phyloP scores from a whole-genome alignment of 2,797 vertebrate genomes.

The Ateles fusciceps region DNA sequence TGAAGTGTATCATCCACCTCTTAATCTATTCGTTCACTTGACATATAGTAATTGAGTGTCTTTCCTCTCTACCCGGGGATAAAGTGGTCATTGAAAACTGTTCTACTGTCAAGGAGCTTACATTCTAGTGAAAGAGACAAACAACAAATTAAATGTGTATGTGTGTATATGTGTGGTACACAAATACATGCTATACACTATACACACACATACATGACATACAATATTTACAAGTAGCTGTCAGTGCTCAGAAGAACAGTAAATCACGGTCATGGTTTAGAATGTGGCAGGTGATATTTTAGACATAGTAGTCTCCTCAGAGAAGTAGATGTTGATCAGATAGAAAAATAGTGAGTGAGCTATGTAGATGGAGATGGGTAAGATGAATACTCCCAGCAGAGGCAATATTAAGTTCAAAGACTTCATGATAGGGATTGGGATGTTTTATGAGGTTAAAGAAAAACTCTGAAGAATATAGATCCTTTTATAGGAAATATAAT shows the following conservation, averaged over 20 bases:
- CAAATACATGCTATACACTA: not conserved
- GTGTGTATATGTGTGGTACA: not conserved
- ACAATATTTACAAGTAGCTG: not conserved
- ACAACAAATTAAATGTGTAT: not conserved
- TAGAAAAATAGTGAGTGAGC: not conserved
- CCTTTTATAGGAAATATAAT: not conserved
- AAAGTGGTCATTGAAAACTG: slow-evolving; percentile 31
- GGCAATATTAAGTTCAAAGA: not conserved
- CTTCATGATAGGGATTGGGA: not conserved
- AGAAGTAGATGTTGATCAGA: not conserved
- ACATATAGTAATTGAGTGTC: slow-evolving; percentile 37
- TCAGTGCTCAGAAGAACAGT: not conserved
- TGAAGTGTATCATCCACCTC: slow-evolving; percentile 6
- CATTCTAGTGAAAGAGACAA: not conserved
- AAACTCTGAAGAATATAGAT: not conserved
- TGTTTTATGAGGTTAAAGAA: slow-evolving; percentile 22
- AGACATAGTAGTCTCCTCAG: not conserved
- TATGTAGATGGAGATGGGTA: not conserved
- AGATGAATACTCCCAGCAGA: not conserved
- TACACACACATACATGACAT: not conserved
- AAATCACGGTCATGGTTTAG: not conserved
- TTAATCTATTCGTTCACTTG: slow-evolving; percentile 11
- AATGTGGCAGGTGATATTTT: not conserved
- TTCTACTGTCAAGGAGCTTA: slow-evolving; percentile 3
- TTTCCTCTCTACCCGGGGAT: not conserved